These are phyloP conservation scores for Rhinoderma darwinii DNA, from an alignment of 2,113 vertebrate species.

Conservation along the genomic window DNA sequence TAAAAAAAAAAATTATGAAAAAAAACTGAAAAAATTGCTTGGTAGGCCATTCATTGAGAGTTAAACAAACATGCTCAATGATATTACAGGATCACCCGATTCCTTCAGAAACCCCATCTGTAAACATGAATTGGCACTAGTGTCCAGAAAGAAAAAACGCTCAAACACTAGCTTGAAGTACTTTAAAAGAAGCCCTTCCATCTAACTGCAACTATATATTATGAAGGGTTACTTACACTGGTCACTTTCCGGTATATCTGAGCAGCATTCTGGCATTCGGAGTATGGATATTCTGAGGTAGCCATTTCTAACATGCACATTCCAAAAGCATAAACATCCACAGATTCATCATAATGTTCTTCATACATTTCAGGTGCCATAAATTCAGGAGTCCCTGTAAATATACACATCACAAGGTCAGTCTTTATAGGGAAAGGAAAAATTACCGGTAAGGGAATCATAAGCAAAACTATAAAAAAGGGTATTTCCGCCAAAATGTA, in stretches of 20 bases:
- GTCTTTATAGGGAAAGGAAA: background rate
- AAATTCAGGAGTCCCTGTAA: conserved; percentile 93
- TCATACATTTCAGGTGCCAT: conserved; percentile 99
- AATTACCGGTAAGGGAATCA: background rate
- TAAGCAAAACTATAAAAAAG: no score
- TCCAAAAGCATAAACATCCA: conserved; percentile 96
- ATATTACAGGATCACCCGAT: no score
- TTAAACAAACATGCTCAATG: no score
- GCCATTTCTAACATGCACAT: conserved; percentile 99
- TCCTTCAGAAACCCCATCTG: no score
- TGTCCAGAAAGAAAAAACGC: background rate
- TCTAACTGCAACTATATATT: background rate
- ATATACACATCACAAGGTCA: background rate
- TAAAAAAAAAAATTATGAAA: no score
- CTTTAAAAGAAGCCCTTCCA: no score
- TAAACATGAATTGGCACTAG: no score
- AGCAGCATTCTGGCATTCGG: conserved; percentile 98
- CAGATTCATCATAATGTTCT: conserved; percentile 94
- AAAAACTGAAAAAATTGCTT: no score
- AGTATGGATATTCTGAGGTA: conserved; percentile 97
- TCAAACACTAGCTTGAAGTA: no score
- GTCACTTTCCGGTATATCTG: conserved; percentile 99
- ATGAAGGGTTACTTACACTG: conserved; percentile 82
- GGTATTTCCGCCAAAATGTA: no score
- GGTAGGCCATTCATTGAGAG: no score